Conservation (phyloP, 2,113 vertebrate genomes). For the Catharus bicknelli region DNA sequence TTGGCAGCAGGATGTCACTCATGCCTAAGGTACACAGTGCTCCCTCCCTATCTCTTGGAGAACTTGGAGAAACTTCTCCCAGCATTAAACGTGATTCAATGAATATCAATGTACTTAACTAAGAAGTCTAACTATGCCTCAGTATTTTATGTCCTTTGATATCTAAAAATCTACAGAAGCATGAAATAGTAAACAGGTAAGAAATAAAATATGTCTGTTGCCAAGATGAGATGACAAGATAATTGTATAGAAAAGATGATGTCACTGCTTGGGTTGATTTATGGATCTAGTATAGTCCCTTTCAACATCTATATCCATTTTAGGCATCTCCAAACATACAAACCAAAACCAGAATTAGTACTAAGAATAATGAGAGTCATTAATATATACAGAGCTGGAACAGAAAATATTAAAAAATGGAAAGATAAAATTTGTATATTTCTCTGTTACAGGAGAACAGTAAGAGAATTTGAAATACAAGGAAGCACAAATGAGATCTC, state of each 20-base stretch:
- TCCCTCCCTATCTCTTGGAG: background rate
- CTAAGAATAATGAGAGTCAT: background rate
- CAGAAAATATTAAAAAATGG: background rate
- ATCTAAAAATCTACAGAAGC: background rate
- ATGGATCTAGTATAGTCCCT: background rate
- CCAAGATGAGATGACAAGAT: background rate
- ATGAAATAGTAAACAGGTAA: background rate
- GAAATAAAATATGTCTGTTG: background rate
- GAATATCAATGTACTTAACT: background rate
- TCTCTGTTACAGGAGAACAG: background rate
- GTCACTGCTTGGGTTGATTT: background rate
- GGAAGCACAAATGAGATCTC: background rate
- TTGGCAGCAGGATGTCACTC: constrained; percentile 62
- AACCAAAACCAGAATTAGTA: background rate
- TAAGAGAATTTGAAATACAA: background rate
- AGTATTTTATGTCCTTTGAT: background rate
- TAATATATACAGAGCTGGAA: background rate
- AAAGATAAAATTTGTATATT: background rate
- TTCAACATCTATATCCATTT: background rate
- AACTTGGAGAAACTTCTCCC: background rate
- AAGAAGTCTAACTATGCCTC: background rate
- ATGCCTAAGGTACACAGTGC: constrained; percentile 11
- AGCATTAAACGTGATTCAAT: background rate
- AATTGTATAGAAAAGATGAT: background rate
- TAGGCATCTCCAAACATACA: background rate